Base-by-base conservation (phyloP, 2,888 invertebrate species). In the Lasioglossum zephyrum region DNA sequence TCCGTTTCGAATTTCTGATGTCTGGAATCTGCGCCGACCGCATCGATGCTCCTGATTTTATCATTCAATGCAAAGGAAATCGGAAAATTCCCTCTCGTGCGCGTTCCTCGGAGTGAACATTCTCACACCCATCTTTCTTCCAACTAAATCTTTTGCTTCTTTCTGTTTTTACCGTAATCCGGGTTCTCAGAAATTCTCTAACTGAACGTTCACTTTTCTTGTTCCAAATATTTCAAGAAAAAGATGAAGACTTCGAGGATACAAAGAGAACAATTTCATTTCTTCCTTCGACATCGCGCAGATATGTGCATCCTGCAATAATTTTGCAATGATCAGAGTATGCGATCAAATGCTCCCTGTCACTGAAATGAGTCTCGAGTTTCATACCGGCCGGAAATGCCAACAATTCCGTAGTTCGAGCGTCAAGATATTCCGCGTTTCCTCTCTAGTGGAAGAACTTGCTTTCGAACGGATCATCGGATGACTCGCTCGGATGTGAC, bases 401-500 rank as follows among this genome's bases (percentile, higher is more conserved):
- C 78, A 60, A 72, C 16, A 8, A 66, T 60, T 60, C 53, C 60
- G 8, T 13, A 26, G 49, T 16, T 11, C 26, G 39, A 70, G 39
- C 18, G 22, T 66, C 63, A 13, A 44, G 22, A 6, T 4, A 53
- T n/a, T 18, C 44, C 22, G 4, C 31, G 44, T 53, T 77, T 83
- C 69, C 49, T 63, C 8, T 70, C 49, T 44, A 36, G 47, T 72
- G 70, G 74, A 63, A 47, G 18, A 41, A 74, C 16, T 53, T 26
- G 9, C 79, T 69, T 49, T 47, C 73, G 22, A 70, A 44, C 18
- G 41, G 53, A 36, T 41, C 26, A 16, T 36, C 79, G 60, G 79
- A 79, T 84, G 85, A 89, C 79, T 85, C 75, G 77, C n/a, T 57
- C 72, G 70, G 72, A 63, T 70, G 77, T 77, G 88, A 87, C 90